These are phyloP conservation scores for Lepidocyrtoides sp. DNA, from an alignment of 2,888 invertebrate genomes.

Conservation along the genomic window DNA sequence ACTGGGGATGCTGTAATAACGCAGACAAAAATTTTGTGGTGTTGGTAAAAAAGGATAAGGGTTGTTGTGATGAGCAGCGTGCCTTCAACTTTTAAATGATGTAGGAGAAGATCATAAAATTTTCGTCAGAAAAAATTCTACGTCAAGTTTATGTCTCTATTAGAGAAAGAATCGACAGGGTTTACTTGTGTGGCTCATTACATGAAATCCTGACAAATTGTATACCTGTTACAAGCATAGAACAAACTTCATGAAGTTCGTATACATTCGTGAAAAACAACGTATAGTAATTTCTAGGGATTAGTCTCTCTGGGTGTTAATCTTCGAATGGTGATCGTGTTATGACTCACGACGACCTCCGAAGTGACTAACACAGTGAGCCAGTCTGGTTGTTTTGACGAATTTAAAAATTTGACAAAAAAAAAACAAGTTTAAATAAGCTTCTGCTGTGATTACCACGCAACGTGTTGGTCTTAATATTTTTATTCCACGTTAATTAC, in stretches of 20 bases:
- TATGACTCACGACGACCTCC: slow-evolving; percentile 24
- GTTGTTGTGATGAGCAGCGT: slow-evolving; percentile 13
- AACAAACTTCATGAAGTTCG: no score
- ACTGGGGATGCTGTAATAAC: neutral
- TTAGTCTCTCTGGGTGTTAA: slow-evolving; percentile 9
- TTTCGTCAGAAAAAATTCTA: slow-evolving; percentile 47
- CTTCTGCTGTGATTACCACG: no score
- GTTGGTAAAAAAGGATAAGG: slow-evolving; percentile 9
- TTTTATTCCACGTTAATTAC: no score
- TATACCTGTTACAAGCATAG: no score
- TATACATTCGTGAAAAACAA: neutral
- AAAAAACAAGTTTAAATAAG: no score
- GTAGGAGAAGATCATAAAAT: slow-evolving; percentile 48
- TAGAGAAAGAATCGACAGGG: slow-evolving; percentile 45
- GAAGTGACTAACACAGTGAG: neutral
- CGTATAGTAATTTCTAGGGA: no score
- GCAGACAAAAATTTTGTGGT: neutral
- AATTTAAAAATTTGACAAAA: no score
- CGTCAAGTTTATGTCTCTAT: slow-evolving; percentile 64
- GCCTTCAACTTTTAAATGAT: slow-evolving; percentile 2
- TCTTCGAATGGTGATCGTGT: neutral
- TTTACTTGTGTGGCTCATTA: slow-evolving; percentile 52
- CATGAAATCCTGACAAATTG: slow-evolving; percentile 42
- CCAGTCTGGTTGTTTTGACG: neutral
- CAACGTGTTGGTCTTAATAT: no score